phyloP scores from a whole-genome alignment of 2,888 invertebrate genomes.

The Tortricodes alternella region DNA sequence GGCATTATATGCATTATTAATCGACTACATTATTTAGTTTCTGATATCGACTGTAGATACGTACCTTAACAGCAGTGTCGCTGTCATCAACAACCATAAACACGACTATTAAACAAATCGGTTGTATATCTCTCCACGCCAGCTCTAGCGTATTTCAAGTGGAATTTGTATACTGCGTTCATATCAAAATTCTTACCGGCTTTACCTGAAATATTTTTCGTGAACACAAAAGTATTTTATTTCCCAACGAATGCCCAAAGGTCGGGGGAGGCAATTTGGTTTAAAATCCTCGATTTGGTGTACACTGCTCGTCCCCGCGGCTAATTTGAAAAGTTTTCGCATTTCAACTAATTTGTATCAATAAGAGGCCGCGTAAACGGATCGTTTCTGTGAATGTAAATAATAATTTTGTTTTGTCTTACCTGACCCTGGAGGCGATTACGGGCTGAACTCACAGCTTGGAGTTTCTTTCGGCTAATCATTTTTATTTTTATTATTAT shows the following conservation, averaged over 20 bases:
- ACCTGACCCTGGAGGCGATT: background rate
- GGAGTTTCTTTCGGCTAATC: background rate
- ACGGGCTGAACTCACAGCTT: background rate
- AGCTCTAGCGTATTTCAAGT: background rate
- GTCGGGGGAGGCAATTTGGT: constrained; percentile 8
- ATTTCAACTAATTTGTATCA: constrained; percentile 27
- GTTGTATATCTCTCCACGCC: background rate
- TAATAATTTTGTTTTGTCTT: constrained; percentile 20
- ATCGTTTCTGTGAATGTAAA: constrained; percentile 27
- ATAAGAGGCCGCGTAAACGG: constrained; percentile 22
- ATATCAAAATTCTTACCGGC: background rate
- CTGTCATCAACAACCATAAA: background rate
- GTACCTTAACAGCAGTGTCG: too few relatives aligned
- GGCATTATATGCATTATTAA: too few relatives aligned
- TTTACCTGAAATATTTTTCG: constrained; percentile 7
- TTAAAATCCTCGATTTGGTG: constrained; percentile 17
- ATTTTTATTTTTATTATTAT: too few relatives aligned
- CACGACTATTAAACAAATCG: background rate
- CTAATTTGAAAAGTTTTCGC: constrained; percentile 31
- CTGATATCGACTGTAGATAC: too few relatives aligned
- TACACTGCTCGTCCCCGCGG: constrained; percentile 17
- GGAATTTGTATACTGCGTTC: background rate
- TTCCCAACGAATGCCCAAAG: constrained; percentile 7
- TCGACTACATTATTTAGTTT: too few relatives aligned
- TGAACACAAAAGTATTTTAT: constrained; percentile 7